phyloP scores from a whole-genome alignment of 2,113 vertebrate species.

The Galemys pyrenaicus region DNA sequence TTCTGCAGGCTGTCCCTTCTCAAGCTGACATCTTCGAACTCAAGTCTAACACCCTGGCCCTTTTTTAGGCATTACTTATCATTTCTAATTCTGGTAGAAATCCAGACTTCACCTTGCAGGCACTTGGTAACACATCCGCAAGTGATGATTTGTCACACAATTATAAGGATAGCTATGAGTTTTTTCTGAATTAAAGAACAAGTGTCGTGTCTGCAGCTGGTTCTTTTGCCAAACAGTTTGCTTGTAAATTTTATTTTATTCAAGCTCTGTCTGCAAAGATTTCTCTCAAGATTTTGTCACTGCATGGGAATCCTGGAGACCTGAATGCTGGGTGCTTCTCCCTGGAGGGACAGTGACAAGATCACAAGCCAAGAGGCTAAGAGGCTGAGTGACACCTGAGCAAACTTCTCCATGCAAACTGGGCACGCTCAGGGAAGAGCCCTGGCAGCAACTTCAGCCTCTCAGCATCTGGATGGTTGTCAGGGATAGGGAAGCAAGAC shows the following conservation, averaged over 20 bases:
- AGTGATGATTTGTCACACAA: constrained; percentile 10
- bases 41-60: not conserved
- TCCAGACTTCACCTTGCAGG: not conserved
- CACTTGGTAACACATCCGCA: constrained; percentile 45
- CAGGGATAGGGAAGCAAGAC: not conserved
- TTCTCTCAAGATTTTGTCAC: constrained; percentile 67
- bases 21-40: not conserved
- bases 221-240: constrained; percentile 66
- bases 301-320: constrained; percentile 73
- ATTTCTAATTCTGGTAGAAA: constrained; percentile 33
- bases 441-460: not conserved
- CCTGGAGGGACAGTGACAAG: constrained; percentile 69
- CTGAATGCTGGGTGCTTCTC: constrained; percentile 62
- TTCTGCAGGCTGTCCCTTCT: not conserved
- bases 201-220: constrained; percentile 56
- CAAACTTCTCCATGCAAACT: constrained; percentile 70
- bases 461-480: not conserved
- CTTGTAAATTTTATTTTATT: constrained; percentile 65
- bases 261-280: constrained; percentile 66
- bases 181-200: constrained; percentile 70
- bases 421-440: constrained; percentile 53
- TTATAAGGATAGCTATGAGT: constrained; percentile 67
- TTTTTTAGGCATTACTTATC: constrained; percentile 12
- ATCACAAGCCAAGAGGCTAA: constrained; percentile 60
- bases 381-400: constrained; percentile 70